Evolutionary conservation across 2,113 vertebrate species (phyloP).

Genomic region (Romanogobio albipinnatus): DNA sequence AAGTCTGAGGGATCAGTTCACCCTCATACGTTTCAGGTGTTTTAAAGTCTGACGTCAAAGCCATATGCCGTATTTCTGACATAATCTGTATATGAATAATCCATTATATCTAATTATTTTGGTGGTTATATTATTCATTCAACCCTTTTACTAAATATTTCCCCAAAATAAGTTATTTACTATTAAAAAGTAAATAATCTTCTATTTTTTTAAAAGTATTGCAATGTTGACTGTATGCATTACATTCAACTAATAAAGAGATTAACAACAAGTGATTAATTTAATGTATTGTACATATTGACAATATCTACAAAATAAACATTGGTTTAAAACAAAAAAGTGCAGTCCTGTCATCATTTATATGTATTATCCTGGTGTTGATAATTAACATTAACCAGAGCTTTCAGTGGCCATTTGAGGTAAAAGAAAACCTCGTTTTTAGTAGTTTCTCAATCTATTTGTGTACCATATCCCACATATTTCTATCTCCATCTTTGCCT

Average conservation of each 20-base stretch:
- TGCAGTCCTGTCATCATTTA: no score
- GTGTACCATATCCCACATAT: neutral
- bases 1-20: neutral
- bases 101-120: neutral
- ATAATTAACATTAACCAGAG: neutral
- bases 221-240: neutral
- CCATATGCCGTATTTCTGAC: neutral
- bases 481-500: neutral
- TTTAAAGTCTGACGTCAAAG: constrained; percentile 12
- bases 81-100: neutral
- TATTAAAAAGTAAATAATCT: neutral
- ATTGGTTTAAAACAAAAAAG: no score
- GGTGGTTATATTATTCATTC: neutral
- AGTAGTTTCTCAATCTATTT: neutral
- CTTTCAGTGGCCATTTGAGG: neutral
- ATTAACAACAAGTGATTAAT: neutral
- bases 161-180: neutral
- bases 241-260: neutral
- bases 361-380: no score
- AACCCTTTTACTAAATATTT: neutral
- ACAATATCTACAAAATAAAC: no score
- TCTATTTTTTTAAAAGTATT: neutral
- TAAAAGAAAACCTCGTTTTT: neutral
- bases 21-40: neutral
- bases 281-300: no score